Evolutionary conservation across 2,113 vertebrate species (phyloP), one percentile per base, ranked within the genome.

Genomic region (Tachuris rubrigastra): DNA sequence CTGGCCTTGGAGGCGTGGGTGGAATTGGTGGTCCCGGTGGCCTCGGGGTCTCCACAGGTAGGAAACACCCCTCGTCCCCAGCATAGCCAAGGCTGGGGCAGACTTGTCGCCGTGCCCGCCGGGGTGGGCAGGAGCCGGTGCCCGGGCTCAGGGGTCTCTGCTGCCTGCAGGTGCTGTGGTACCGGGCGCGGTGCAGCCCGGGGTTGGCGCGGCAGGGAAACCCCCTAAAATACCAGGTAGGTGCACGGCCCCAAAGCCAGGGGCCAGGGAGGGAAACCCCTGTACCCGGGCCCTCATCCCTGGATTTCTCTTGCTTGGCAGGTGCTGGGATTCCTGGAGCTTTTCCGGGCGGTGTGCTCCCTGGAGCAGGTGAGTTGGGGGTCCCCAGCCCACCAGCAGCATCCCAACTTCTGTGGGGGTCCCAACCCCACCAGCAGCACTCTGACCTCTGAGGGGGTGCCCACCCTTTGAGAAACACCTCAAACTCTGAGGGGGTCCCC

Each of bases 191-290:
- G 95, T 94, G 44, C 97, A 96, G 90, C 97, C 96, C 2, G 98
- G 97, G 81, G 93, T 95, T 9, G 98, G 97, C 1, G 95, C 95
- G 1, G 97, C 81, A 76, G 98, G 2, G 47, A 98, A 98, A 41
- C 97, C 98, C 39, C 98, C 98, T 49, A 98, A 98, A 96, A 88
- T 98, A 83, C 98, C 98, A 31, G 98, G 98, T 98, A 92, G 72
- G 97, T 58, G 60, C 17, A 10, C 4, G 6, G 66, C 47, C 58
- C 58, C 22, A 1, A 13, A 22, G 56, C 33, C 2, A 5, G 10
- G 14, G 23, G 66, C 73, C 23, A 2, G 78, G 67, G 56, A 1
- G 69, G 75, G 86, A 66, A 59, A 13, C 1, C 10, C 14, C 18
- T 58, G 55, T 2, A 1, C 2, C 16, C 0, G 2, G 27, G 6